Evolutionary conservation across 2,113 vertebrate species (phyloP).

Genomic region (Arothron firmamentum): DNA sequence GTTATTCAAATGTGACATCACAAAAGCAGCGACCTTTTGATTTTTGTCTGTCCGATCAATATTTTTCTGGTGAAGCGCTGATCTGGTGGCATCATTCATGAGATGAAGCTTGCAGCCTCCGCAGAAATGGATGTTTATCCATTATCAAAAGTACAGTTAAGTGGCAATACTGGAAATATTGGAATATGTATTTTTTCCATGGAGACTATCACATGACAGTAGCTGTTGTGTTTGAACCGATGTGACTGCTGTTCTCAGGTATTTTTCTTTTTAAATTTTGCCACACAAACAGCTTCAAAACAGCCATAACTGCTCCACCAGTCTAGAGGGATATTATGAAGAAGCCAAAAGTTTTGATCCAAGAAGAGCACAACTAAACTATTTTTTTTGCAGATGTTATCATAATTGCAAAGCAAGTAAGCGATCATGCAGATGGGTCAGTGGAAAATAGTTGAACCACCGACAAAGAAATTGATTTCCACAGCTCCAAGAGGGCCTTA

Average conservation of each 20-base stretch:
- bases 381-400: background rate
- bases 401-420: no score
- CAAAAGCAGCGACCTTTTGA: slow-evolving; percentile 15
- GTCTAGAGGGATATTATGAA: background rate
- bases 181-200: no score
- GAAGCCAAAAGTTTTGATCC: background rate
- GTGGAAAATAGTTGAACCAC: no score
- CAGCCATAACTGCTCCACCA: no score
- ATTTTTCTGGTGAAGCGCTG: slow-evolving; percentile 13
- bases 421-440: no score
- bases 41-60: slow-evolving; percentile 41
- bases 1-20: slow-evolving; percentile 4
- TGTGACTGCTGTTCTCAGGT: no score
- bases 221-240: no score
- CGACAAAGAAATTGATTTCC: no score
- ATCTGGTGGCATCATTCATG: slow-evolving; percentile 27
- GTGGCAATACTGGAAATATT: background rate
- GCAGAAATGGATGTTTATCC: slow-evolving; percentile 5
- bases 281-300: no score
- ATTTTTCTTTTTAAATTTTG: no score
- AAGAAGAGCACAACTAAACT: background rate
- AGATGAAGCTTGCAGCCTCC: background rate
- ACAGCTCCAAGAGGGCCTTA: no score
- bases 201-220: no score
- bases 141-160: background rate